Percentiles rank a stretch among this genome's conserved stretches.
Evolutionary conservation across 2,797 vertebrate genomes (phyloP).

Genomic region (Sciurus carolinensis): DNA sequence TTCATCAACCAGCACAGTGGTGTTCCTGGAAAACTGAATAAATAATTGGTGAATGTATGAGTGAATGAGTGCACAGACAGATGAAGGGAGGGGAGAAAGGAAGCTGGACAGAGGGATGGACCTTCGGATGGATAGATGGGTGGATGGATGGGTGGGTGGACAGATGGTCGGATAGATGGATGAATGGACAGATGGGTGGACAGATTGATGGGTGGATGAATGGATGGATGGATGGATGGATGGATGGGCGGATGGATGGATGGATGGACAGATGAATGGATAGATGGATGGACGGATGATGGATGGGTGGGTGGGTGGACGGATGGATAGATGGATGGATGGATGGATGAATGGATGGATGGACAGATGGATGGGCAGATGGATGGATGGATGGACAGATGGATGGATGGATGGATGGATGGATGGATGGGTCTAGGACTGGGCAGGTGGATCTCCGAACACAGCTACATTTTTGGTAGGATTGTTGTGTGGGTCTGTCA

Average conservation of each 20-base stretch:
- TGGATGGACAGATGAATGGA: neutral
- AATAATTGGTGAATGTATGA: neutral
- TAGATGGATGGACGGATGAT: neutral
- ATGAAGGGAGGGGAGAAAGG: no score
- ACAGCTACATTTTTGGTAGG: neutral
- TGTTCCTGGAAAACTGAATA: neutral
- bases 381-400: neutral
- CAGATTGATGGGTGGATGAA: neutral
- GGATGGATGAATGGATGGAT: neutral
- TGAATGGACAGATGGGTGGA: neutral
- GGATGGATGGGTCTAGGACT: neutral
- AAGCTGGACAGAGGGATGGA: neutral
- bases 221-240: neutral
- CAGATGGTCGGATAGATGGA: neutral
- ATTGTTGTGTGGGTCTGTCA: neutral
- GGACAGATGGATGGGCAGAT: neutral
- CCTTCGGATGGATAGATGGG: neutral
- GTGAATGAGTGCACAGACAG: neutral
- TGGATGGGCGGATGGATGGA: accelerated
- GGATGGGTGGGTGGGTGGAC: neutral
- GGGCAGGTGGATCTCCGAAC: neutral
- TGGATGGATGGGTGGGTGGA: no score
- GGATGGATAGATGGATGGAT: neutral
- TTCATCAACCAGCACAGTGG: neutral
- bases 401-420: neutral